These are phyloP conservation scores for Parauchenoglanis ngamensis DNA, from an alignment of 2,797 vertebrate species.

Conservation along the genomic window DNA sequence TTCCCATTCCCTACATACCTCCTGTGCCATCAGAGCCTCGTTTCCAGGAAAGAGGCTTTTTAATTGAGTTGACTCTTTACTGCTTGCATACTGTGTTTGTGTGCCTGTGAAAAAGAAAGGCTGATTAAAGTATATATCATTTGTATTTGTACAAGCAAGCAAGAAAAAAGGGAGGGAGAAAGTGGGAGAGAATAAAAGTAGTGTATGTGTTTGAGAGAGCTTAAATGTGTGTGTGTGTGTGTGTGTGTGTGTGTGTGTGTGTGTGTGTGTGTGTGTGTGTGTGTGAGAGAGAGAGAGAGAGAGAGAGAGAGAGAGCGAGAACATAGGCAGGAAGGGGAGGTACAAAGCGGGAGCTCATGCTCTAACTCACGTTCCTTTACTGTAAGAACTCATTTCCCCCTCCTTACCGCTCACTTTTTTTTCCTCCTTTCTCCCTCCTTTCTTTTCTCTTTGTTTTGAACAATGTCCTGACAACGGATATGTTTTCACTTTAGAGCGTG, in stretches of 20 bases:
- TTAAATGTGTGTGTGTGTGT: slow-evolving; percentile 15
- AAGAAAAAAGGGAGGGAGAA: slow-evolving; percentile 2
- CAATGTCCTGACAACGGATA: slow-evolving; percentile 37
- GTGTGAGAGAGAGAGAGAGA: slow-evolving; percentile 24
- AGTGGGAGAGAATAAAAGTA: slow-evolving; percentile 19
- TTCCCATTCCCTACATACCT: slow-evolving; percentile 82
- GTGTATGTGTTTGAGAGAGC: slow-evolving; percentile 5
- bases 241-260: background rate
- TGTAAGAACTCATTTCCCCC: slow-evolving; percentile 67
- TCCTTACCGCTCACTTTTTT: slow-evolving; percentile 53
- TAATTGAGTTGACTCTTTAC: slow-evolving; percentile 84
- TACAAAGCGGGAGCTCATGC: slow-evolving; percentile 59
- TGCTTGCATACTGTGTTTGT: slow-evolving; percentile 74
- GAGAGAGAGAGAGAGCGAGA: slow-evolving; percentile 45
- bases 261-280: background rate
- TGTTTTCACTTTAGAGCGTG: slow-evolving; percentile 26
- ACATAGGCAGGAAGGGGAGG: slow-evolving; percentile 60
- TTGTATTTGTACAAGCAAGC: slow-evolving; percentile 2
- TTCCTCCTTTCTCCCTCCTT: slow-evolving; percentile 42
- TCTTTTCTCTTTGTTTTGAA: slow-evolving; percentile 50
- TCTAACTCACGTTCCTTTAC: slow-evolving; percentile 71
- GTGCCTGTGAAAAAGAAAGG: slow-evolving; percentile 36
- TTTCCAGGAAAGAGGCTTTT: slow-evolving; percentile 84
- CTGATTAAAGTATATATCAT: slow-evolving; percentile 13
- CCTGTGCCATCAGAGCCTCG: slow-evolving; percentile 76